These are phyloP conservation scores for Nesoenas mayeri DNA, from an alignment of 2,113 vertebrate species.

Conservation along the genomic window DNA sequence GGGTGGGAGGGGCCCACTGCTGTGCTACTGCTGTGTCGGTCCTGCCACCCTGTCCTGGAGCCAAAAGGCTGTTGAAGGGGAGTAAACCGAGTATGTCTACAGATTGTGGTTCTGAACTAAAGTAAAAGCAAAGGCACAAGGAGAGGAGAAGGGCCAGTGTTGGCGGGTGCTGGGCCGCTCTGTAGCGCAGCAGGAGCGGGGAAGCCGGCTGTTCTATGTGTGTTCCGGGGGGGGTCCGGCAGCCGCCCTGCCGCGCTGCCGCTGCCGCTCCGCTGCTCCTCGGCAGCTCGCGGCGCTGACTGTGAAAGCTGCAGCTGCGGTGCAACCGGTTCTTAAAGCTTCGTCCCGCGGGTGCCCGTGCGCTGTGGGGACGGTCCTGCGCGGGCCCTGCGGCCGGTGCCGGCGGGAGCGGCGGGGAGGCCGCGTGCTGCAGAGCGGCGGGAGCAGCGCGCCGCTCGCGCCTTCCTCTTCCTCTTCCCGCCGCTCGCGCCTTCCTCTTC, in stretches of 20 bases:
- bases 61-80: background rate
- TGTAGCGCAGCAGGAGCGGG: background rate
- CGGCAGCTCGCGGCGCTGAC: rapidly evolving
- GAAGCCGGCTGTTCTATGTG: background rate
- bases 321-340: too few species aligned
- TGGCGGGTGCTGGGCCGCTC: background rate
- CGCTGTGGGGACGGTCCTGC: rapidly evolving
- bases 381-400: too few species aligned
- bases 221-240: background rate
- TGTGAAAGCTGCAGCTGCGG: background rate
- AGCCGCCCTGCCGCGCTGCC: too few species aligned
- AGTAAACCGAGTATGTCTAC: rapidly evolving
- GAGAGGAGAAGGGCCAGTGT: too few species aligned
- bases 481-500: too few species aligned
- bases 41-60: background rate
- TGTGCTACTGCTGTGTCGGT: background rate
- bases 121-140: background rate
- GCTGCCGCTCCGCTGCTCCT: background rate
- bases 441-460: too few species aligned
- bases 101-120: background rate
- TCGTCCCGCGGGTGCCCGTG: background rate
- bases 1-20: background rate
- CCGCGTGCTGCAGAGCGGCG: too few species aligned
- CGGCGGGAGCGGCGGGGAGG: too few species aligned
- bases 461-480: too few species aligned